Conservation (phyloP, 2,888 invertebrate species). For the Anagyrus pseudococci region DNA sequence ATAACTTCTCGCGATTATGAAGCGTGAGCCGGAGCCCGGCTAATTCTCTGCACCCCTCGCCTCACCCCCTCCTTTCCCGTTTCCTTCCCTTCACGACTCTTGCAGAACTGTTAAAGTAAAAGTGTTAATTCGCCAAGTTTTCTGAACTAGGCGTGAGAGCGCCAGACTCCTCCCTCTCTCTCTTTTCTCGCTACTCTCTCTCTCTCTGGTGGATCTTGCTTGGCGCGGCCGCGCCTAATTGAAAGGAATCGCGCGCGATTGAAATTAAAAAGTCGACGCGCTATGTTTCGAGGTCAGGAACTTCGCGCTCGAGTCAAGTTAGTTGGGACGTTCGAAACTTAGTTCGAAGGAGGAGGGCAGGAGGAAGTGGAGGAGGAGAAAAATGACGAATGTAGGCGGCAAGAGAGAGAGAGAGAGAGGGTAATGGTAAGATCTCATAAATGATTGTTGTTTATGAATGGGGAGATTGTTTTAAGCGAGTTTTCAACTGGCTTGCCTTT, state of each 20-base stretch:
- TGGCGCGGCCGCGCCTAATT: constrained; percentile 37
- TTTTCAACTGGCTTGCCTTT: too few species aligned
- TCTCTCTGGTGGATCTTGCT: constrained; percentile 25
- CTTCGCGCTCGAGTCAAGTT: constrained; percentile 9
- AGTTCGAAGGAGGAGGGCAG: too few species aligned
- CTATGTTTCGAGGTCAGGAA: constrained; percentile 31
- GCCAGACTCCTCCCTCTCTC: constrained; percentile 38
- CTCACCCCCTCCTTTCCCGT: too few species aligned
- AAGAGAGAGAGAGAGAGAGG: neutral
- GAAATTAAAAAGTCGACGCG: constrained; percentile 38
- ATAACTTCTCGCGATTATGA: too few species aligned
- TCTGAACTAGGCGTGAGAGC: too few species aligned
- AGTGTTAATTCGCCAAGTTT: too few species aligned
- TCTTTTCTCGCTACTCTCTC: constrained; percentile 36
- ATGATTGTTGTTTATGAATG: constrained; percentile 22
- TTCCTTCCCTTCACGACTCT: too few species aligned
- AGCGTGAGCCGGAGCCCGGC: too few species aligned
- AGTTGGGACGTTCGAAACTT: constrained; percentile 29
- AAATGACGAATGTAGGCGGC: constrained; percentile 34
- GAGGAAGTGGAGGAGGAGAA: too few species aligned
- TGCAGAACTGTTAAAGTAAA: too few species aligned
- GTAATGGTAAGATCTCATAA: too few species aligned
- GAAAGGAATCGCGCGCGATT: constrained; percentile 31
- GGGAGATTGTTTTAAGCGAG: constrained; percentile 9
- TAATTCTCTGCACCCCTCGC: too few species aligned